Conservation (phyloP, 2,888 invertebrate genomes). For the Agriotes lineatus region DNA sequence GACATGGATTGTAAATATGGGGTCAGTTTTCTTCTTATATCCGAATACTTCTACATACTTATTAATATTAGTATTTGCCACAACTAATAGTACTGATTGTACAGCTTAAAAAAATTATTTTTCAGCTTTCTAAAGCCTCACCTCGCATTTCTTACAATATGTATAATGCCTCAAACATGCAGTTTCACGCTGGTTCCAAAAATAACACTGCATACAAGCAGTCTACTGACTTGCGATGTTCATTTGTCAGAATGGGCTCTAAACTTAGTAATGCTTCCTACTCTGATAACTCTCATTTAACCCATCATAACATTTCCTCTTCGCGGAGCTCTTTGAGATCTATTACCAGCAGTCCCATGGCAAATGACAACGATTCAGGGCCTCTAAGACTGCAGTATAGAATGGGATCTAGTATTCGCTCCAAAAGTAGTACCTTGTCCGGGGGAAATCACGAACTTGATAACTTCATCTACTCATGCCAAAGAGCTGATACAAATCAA, state of each 20-base stretch:
- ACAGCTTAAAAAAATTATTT: slow-evolving; percentile 42
- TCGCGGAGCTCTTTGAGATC: slow-evolving; percentile 52
- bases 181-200: slow-evolving; percentile 40
- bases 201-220: slow-evolving; percentile 43
- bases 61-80: slow-evolving; percentile 21
- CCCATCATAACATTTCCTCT: slow-evolving; percentile 54
- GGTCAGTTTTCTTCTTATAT: slow-evolving; percentile 51
- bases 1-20: slow-evolving; percentile 54
- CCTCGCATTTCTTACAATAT: slow-evolving; percentile 52
- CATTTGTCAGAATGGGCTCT: slow-evolving; percentile 49
- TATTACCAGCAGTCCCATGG: slow-evolving; percentile 53
- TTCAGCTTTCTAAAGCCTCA: slow-evolving; percentile 52
- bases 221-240: slow-evolving; percentile 42
- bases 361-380: slow-evolving; percentile 51
- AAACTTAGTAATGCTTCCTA: slow-evolving; percentile 56
- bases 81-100: slow-evolving; percentile 30
- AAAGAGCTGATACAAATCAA: slow-evolving; percentile 53
- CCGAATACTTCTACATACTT: slow-evolving; percentile 21
- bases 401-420: slow-evolving; percentile 53
- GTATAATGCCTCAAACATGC: slow-evolving; percentile 48
- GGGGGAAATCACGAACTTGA: slow-evolving; percentile 49
- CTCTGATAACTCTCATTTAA: slow-evolving; percentile 52
- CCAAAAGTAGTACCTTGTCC: slow-evolving; percentile 66
- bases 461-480: slow-evolving; percentile 52
- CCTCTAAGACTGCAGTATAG: slow-evolving; percentile 58